Evolutionary conservation across 2,797 vertebrate genomes (phyloP), one percentile per base, ranked within the genome.

Genomic region (Tokudaia tokunoshimensis): DNA sequence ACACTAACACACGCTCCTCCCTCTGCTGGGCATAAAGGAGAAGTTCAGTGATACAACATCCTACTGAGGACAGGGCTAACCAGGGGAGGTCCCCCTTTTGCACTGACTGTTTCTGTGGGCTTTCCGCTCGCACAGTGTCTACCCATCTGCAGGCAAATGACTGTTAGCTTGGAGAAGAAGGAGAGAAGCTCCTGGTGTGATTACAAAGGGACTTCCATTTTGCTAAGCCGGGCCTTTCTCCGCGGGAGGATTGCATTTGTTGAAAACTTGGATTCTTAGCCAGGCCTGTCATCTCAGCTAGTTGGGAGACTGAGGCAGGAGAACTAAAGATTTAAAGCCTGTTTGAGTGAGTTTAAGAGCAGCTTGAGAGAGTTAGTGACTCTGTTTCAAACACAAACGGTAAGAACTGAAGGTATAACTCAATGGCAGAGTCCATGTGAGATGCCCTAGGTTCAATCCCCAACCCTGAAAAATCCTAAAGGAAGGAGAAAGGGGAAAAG

Each of bases 1-100:
- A 98, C 99, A 99, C 98, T 99, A 99, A 97, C 99, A 99, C 94
- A 96, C 98, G 70, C 91, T 98, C 97, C 97, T 99, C 99, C 99
- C 99, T 99, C 99, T 99, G 95, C 98, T 97, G 98, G 98, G 47
- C 91, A 97, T 4, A 19, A 78, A 29, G 29, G 76, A 67, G 67
- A 97, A 97, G 76, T 31, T 29, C 83, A 29, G 17, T 79, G 65
- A 96, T 84, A 82, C 31, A 2, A 3, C 0, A 15, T 29, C 20
- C 12, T 1, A 34, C 61, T 10, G 11, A 3, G 24, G 26, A 20
- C 31, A 0, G 3, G 10, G 3, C 55, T 31, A 0, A 7, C 20
- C 13, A 26, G 6, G 10, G 17, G 19, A 15, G 2, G 13, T 14
- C 15, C 3, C 15, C 15, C 19, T 37, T 70, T 20, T 31, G 22